Base-by-base conservation (phyloP, 2,113 vertebrate species). In the Sisor rabdophorus region DNA sequence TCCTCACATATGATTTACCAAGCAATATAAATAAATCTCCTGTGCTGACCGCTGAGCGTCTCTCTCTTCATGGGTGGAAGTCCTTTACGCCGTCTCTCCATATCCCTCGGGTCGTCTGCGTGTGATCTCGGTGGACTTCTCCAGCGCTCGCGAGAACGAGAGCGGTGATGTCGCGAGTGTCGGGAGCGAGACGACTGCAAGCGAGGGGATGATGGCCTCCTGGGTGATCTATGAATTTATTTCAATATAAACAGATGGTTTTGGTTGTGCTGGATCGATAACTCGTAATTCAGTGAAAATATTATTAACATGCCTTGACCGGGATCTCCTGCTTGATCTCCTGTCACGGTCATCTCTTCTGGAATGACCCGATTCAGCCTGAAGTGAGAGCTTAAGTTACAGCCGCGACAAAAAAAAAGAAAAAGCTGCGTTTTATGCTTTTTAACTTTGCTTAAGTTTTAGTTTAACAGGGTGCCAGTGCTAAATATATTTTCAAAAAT, bases 61-160 rank as follows among this genome's bases (percentile, higher is more conserved):
- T 99, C 93, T n/a, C 89, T 80, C 85, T 94, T 98, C 71, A 95
- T 89, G 52, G 86, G 90, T 16, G 96, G 95, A 61, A 98, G 93
- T 16, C 96, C 97, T 82, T 94, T 98, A 71, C 93, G 90, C 68
- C 94, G 90, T 10, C 96, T 92, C 78, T 97, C 95, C 10, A 95
- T 86, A 58, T 98, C 94, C 5, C 86, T 89, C 73, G 90, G 89
- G 50, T 98, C 95, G 67, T 93, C 94, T 1, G 94, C 95, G 2
- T 89, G 89, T 1, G 94, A 94, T 36, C 91, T 91, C 0, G 93
- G 93, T 36, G 96, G 96, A 71, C 92, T 93, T 26, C 94, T 87
- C 22, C 90, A 92, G 1, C 90, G 88, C 7, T 99, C 96, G 75
- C 93, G 88, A 63, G 97, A 97, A 17, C 91, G 91, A 3, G 95